Evolutionary conservation across 2,888 invertebrate genomes (phyloP), one percentile per base, ranked within the genome.

Genomic region (Lasioglossum figueresi): DNA sequence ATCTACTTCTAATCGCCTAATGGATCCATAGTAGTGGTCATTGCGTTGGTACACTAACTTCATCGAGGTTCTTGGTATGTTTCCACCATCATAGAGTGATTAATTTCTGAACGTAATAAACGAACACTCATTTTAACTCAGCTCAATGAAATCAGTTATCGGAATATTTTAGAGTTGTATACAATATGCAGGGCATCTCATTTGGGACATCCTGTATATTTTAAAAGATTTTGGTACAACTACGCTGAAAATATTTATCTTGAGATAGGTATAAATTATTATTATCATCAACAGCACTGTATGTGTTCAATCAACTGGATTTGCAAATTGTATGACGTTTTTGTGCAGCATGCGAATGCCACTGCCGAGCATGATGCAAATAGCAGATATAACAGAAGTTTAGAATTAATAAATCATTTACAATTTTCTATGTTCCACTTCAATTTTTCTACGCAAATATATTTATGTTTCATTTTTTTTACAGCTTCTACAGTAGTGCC

Each of bases 331-430:
- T n/a, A 74, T 74, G 73, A 48, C 56, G 45, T 52, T 77, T 48
- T 52, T 78, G 12, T 40, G 40, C 48, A 83, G 85, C 80, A 85
- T 77, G 85, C 23, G 70, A 43, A 80, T 77, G 34, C 72, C 16
- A 70, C 71, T 68, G 48, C 56, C 27, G 27, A 68, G 70, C 83
- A 76, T 70, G 80, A 31, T 73, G 76, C 56, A 6, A 31, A n/a
- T 76, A 52, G 52, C 72, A 48, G 27, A 31, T 27, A 63, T 31
- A 31, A 16, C 27, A 10, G 72, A 45, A 70, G 12, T 59, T 63
- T n/a, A 16, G n/a, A 48, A 45, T 31, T 56, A 43, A 72, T 66
- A 10, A 72, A 56, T 19, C 23, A 37, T 4, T 73, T 52, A n/a
- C 43, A 43, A 66, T 66, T 31, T 66, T 31, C 45, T 31, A 6